Base-by-base conservation (phyloP, 2,888 invertebrate species). In the Drosophila barbarae region DNA sequence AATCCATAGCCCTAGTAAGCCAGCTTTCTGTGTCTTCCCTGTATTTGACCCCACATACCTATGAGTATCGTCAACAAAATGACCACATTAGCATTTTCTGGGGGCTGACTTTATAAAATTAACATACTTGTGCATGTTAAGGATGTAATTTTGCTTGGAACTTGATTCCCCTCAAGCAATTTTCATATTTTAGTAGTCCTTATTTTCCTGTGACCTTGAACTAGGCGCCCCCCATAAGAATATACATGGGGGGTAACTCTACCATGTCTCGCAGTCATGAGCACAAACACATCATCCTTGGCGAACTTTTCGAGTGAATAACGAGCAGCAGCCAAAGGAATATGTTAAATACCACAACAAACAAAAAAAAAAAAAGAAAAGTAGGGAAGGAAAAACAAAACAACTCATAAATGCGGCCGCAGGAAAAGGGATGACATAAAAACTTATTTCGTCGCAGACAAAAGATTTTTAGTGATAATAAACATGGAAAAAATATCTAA, bases 361-460 rank as follows among this genome's bases (percentile, higher is more conserved):
- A 38, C 23, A 44, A 23, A 18, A 7, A 50, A 56, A 9, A 4
- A 5, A 23, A 23, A 23, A 23, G 23, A 23, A 23, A 23, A 23
- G 23, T 23, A 23, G 23, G 9, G n/a, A 42, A 26, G 42, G n/a
- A n/a, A n/a, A 50, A 59, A 39, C 59, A 70, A 70, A 64, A 69
- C 47, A 64, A 49, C 64, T 54, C 52, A 47, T 35, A 60, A 70
- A 71, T 49, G 56, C 46, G 42, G 32, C 10, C 21, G 23, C 9
- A 57, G 35, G 51, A 55, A 49, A 60, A 55, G 50, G 26, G 46
- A 55, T 50, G 39, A 58, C 58, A 47, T 38, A 34, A 60, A 68
- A 69, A 60, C 59, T 49, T 77, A 71, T 75, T 69, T 63, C 69
- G 75, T 63, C 74, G 73, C 64, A 74, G 67, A 56, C 70, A 65